Base-by-base conservation (phyloP, 2,797 vertebrate species). In the Anguilla obscura region DNA sequence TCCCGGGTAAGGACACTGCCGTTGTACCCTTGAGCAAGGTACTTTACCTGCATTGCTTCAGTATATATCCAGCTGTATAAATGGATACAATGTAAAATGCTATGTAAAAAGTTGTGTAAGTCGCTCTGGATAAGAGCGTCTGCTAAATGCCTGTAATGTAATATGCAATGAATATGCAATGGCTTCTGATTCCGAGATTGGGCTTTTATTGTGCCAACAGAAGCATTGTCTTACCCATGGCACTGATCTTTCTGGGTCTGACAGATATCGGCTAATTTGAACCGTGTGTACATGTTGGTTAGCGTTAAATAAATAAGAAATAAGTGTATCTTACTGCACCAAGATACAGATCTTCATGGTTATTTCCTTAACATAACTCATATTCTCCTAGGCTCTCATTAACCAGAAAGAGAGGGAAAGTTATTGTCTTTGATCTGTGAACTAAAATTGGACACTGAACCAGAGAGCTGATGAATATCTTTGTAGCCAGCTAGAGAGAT, bases 371-470 rank as follows among this genome's bases (percentile, higher is more conserved):
- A 50, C 79, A 82, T 45, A 82, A 6, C 79, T 27, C 79, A 24
- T n/a, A 18, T 45, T 82, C 79, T 82, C 79, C 9, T n/a, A 50
- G 79, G 45, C 24, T 82, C 79, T 82, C 79, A 50, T 50, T 82
- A 82, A 9, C 79, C 24, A 82, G 79, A 82, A 48, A 66, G 33
- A 85, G 24, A 40, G 58, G 30, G 33, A 66, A 66, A 85, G 84
- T 36, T 66, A 36, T 45, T 40, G 84, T 66, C 18, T 85, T 85
- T 60, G 84, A 85, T 63, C 58, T 85, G 83, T 56, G 56, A 66
- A 60, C 54, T 48, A 14, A 63, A 60, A 85, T 36, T 66, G 56
- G 84, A 63, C 54, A 33, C 33, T 63, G 18, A 40, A 63, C 54
- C 56, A 85, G 36, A 24, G 56, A 63, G 58, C 45, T 8, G 21